Evolutionary conservation across 2,113 vertebrate genomes (phyloP).

Genomic region (Puntigrus tetrazona): DNA sequence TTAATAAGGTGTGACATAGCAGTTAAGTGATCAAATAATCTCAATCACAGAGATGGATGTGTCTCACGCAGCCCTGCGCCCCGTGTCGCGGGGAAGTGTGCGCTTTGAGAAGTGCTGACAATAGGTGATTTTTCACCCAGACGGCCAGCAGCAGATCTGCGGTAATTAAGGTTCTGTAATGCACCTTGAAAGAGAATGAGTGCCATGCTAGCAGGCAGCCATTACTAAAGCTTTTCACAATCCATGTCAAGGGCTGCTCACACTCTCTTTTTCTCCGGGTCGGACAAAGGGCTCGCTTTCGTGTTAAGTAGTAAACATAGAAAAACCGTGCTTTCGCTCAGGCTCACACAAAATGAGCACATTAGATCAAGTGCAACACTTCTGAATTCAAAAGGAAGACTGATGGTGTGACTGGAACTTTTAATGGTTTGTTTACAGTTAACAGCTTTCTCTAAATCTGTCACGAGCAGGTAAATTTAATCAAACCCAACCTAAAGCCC

Average conservation of each 20-base stretch:
- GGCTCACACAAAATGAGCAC: slow-evolving; percentile 33
- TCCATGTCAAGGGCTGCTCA: neutral
- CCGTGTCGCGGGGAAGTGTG: neutral
- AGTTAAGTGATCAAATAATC: slow-evolving; percentile 28
- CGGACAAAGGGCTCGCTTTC: neutral
- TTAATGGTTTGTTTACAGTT: neutral
- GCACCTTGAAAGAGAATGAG: slow-evolving; percentile 46
- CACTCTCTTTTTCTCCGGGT: neutral
- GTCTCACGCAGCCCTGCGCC: slow-evolving; percentile 23
- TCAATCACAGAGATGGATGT: slow-evolving; percentile 8
- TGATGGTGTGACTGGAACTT: neutral
- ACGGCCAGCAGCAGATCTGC: slow-evolving; percentile 49
- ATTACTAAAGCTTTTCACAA: slow-evolving; percentile 35
- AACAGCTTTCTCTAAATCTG: neutral
- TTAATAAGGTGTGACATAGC: neutral
- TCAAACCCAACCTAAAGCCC: neutral
- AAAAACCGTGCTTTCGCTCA: slow-evolving; percentile 4
- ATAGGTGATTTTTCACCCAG: slow-evolving; percentile 52
- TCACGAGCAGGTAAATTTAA: neutral
- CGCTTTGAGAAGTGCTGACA: slow-evolving; percentile 60
- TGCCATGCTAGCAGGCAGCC: slow-evolving; percentile 46
- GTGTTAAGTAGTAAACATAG: slow-evolving; percentile 45
- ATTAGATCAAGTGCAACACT: slow-evolving; percentile 45
- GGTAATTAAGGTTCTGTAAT: slow-evolving; percentile 48
- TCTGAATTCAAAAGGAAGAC: slow-evolving; percentile 4